Base-by-base conservation (phyloP, 2,797 vertebrate genomes). In the Schizothorax lantsangensis region DNA sequence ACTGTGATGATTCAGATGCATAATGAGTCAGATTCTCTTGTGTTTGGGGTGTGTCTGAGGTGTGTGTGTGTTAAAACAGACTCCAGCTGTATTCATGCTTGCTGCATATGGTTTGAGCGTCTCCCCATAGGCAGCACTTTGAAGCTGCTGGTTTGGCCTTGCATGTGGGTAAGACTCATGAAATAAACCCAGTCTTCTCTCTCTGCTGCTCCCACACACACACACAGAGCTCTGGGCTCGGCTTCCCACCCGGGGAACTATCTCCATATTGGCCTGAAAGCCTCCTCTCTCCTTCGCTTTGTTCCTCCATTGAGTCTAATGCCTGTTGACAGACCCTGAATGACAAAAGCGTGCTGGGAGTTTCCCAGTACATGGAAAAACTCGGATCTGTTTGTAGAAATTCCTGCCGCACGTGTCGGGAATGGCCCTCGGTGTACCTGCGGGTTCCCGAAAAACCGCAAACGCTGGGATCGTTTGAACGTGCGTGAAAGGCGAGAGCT, bases 291-390 rank as follows among this genome's bases (percentile, higher is more conserved):
- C 52, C 40, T 78, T 84, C 47, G 15, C 83, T 90, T 89, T 88
- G 88, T 90, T 90, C 84, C 54, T 88, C 26, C 1, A 11, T 87
- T 89, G 85, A 89, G 81, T 79, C 79, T 88, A 74, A 90, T 86
- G 75, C 33, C 40, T 80, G 64, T 62, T 84, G 90, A 90, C 87
- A 62, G 30, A 72, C 15, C 66, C 82, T 84, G 83, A 85, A 75
- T 84, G 83, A 88, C 78, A 81, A 69, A 86, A 79, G 83, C 11
- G 81, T 87, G 66, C 43, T 68, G 87, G 88, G 87, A 90, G 83
- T 89, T 90, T 89, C 85, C 86, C 87, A 54, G 87, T 69, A 30
- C 80, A 59, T 85, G 87, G 45, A 87, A 88, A 82, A 59, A 62
- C 79, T 84, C 47, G 1, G 64, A 52, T 90, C 84, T 57, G 72